Conservation (phyloP, 2,888 invertebrate genomes). For the Nomada flava region DNA sequence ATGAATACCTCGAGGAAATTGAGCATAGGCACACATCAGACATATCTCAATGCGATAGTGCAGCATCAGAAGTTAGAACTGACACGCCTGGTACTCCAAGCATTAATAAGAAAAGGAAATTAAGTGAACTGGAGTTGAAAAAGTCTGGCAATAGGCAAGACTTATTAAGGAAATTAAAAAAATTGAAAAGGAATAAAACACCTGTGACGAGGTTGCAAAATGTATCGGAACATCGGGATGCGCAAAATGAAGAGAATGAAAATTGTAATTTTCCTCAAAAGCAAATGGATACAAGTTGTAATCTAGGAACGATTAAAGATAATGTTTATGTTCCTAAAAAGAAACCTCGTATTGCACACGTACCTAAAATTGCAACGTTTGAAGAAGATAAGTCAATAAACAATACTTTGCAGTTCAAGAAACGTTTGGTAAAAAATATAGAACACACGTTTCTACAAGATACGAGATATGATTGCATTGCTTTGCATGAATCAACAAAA, state of each 20-base stretch:
- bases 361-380: slow-evolving; percentile 54
- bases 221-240: not conserved
- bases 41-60: not conserved
- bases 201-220: slow-evolving; percentile 18
- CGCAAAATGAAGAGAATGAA: not conserved
- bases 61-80: too few species aligned
- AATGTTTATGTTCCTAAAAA: slow-evolving; percentile 46
- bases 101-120: not conserved
- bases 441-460: not conserved
- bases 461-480: not conserved
- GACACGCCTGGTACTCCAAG: too few species aligned
- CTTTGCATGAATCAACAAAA: not conserved
- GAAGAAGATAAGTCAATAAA: not conserved
- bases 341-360: slow-evolving; percentile 72
- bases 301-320: not conserved
- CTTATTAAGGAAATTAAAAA: slow-evolving; percentile 67
- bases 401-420: too few species aligned
- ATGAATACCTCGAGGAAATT: not conserved
- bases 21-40: not conserved
- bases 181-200: slow-evolving; percentile 63
- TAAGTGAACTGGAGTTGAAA: not conserved
- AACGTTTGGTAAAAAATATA: not conserved
- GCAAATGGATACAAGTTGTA: not conserved
- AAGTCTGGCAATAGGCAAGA: not conserved
- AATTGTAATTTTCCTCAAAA: not conserved